phyloP scores from a whole-genome alignment of 2,113 vertebrate species.

The Canis aureus region DNA sequence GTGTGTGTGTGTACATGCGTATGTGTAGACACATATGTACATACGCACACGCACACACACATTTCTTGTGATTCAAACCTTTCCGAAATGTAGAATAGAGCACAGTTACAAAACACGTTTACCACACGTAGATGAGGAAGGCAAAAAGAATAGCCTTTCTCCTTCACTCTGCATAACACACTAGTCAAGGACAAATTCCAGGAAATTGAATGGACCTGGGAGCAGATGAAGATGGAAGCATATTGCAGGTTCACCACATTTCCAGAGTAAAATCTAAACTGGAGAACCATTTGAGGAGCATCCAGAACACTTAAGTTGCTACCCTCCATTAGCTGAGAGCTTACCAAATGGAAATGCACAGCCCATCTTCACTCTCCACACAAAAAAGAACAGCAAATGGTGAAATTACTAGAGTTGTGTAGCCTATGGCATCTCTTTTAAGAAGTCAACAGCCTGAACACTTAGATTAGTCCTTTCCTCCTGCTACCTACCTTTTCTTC shows the following conservation, averaged over 20 bases:
- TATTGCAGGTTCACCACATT: neutral
- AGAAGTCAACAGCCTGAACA: neutral
- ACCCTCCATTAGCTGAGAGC: neutral
- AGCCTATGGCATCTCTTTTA: neutral
- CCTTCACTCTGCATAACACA: neutral
- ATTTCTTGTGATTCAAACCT: neutral
- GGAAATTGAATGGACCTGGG: neutral
- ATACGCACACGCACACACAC: neutral
- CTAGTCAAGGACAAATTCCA: neutral
- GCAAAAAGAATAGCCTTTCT: neutral
- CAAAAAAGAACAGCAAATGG: neutral
- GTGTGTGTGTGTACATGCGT: accelerated
- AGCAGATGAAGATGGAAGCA: neutral
- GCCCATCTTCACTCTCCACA: neutral
- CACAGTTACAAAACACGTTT: neutral
- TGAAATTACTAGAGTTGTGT: accelerated
- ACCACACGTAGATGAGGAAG: neutral
- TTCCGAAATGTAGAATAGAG: slow-evolving; percentile 10
- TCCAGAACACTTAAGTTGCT: neutral
- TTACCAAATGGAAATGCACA: neutral
- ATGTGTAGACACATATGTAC: neutral
- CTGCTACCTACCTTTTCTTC: neutral
- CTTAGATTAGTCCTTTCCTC: neutral
- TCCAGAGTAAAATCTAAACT: neutral
- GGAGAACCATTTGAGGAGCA: neutral